Evolutionary conservation across 1,140 invertebrate genomes (phyloP), one percentile per base, ranked within the genome.

Genomic region (Drosophila ananassae): DNA sequence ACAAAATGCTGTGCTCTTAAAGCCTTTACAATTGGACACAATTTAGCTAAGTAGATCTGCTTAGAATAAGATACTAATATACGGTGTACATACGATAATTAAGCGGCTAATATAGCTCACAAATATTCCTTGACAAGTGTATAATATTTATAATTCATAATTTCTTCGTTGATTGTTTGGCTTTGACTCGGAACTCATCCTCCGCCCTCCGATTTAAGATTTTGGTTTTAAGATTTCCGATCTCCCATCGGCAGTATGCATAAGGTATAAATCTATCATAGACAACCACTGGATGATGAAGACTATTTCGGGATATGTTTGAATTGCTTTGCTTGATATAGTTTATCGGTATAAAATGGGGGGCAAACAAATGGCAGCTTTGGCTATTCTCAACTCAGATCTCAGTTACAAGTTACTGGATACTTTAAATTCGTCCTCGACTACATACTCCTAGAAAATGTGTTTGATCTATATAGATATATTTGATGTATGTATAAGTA

Each of bases 231-330:
- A 13, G 41, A 44, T 21, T 3, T 44, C 41, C 17, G 13, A 21
- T 21, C n/a, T 37, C 17, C 10, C 32, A 10, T 50, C 61, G 51
- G 44, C 21, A 53, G 41, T 8, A 21, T 17, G 47, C 30, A 9
- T 32, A 41, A 51, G 54, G 22, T 41, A 34, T 68, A 64, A 53
- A 77, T 76, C 56, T 61, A 82, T 77, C 62, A 62, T 89, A 89
- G 79, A 89, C 83, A 89, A 89, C 83, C 83, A 89, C 76, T 77
- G 81, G 75, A 79, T 84, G 66, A 71, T 57, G 83, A 83, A 89
- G 83, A 89, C 83, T 89, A 89, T 89, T 78, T 83, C 78, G 83
- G 79, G 83, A 89, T 89, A 89, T 89, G 83, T 76, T 89, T 89
- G 84, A 89, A 89, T 89, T 89, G 68, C 83, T 79, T 80, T 75